A percentile compares a stretch with the other conserved stretches of the same genome.
Evolutionary conservation across 2,113 vertebrate genomes (phyloP).

Genomic region (Rhinolophus sinicus): DNA sequence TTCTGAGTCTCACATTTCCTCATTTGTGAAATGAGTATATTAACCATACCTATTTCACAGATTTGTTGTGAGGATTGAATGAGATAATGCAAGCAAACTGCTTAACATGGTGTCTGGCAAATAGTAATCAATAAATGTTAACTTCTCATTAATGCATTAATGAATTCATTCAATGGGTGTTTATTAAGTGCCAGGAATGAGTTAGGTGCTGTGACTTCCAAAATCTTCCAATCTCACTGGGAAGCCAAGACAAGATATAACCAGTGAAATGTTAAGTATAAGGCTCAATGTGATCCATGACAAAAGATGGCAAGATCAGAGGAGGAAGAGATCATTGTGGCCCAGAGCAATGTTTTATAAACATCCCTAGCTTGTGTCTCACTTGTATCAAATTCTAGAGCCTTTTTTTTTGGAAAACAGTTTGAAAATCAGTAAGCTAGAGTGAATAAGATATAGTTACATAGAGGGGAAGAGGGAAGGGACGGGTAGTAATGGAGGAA

Average conservation of each 20-base stretch:
- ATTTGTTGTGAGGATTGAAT: not conserved
- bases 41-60: constrained; percentile 21
- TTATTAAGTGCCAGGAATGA: constrained; percentile 24
- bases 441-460: not conserved
- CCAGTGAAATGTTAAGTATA: constrained; percentile 29
- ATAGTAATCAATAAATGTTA: constrained; percentile 25
- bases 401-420: not conserved
- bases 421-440: not conserved
- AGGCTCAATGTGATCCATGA: not conserved
- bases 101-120: not conserved
- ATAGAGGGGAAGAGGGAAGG: not conserved
- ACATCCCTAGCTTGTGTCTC: not conserved
- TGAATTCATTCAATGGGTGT: not conserved
- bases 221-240: constrained; percentile 22
- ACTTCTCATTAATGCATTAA: constrained; percentile 8
- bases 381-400: not conserved
- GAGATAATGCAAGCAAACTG: not conserved
- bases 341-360: not conserved
- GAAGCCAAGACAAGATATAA: constrained; percentile 26
- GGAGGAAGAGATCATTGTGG: not conserved
- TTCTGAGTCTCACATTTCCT: constrained; percentile 32
- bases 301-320: not conserved
- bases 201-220: not conserved
- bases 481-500: constrained; percentile 18
- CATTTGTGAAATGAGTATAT: constrained; percentile 23